These are phyloP conservation scores for Cathartes aura DNA, from an alignment of 2,113 vertebrate genomes.

Conservation along the genomic window DNA sequence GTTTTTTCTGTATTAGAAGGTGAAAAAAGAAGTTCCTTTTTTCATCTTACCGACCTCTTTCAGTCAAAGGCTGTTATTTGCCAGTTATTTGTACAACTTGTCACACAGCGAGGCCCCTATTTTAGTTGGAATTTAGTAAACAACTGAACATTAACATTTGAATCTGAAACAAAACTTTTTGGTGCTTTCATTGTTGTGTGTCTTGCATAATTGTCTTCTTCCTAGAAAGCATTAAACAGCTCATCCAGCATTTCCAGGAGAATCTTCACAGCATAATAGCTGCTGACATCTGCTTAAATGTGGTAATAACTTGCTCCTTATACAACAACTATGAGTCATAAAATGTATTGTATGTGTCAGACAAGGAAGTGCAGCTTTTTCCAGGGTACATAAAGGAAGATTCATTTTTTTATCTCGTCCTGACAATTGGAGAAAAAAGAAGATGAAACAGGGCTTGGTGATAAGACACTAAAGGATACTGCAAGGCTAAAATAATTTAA, in stretches of 20 bases:
- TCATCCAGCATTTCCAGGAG: constrained; percentile 14
- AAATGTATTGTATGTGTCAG: not conserved
- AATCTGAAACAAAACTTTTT: constrained; percentile 23
- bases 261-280: constrained; percentile 42
- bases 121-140: not conserved
- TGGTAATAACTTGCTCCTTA: constrained; percentile 59
- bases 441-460: not conserved
- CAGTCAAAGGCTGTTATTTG: not conserved
- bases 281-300: constrained; percentile 63
- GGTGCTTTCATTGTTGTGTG: not conserved
- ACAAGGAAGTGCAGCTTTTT: constrained; percentile 3
- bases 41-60: not conserved
- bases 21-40: not conserved
- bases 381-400: constrained; percentile 18
- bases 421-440: not conserved
- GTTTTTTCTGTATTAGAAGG: not conserved
- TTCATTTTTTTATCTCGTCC: constrained; percentile 19
- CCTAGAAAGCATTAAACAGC: constrained; percentile 39
- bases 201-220: constrained; percentile 42
- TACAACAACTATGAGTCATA: constrained; percentile 14
- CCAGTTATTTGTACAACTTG: not conserved
- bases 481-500: not conserved
- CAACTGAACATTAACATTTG: not conserved
- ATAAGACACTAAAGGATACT: not conserved
- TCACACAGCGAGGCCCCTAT: not conserved